A percentile compares a stretch with the other conserved stretches of the same genome.
These are phyloP conservation scores for Diorhabda elongata DNA, from an alignment of 1,140 invertebrate species.

Conservation along the genomic window DNA sequence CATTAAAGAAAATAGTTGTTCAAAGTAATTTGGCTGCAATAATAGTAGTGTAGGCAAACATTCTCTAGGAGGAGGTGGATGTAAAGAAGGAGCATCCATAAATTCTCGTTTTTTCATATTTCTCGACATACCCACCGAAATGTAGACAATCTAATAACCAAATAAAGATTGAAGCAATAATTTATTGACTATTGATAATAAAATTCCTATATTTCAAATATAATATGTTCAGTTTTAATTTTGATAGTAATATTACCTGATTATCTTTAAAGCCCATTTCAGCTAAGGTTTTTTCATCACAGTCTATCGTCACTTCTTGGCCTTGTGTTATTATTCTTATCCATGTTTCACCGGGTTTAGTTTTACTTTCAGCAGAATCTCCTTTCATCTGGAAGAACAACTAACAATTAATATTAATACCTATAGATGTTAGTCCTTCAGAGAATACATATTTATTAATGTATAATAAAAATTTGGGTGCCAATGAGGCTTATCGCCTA, in stretches of 20 bases:
- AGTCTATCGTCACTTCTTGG: conserved; percentile 88
- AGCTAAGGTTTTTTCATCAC: conserved; percentile 82
- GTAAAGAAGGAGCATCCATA: conserved; percentile 69
- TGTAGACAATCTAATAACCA: conserved; percentile 71
- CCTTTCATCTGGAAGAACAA: conserved; percentile 12
- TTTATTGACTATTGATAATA: not conserved
- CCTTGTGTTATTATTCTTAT: conserved; percentile 90
- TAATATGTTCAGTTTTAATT: no score
- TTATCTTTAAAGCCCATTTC: conserved; percentile 91
- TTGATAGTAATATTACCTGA: conserved; percentile 47
- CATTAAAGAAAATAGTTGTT: conserved; percentile 85
- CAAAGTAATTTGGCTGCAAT: conserved; percentile 81
- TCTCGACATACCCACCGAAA: conserved; percentile 78
- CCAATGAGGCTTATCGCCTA: no score
- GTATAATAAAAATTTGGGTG: no score
- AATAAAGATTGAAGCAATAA: not conserved
- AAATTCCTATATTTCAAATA: no score
- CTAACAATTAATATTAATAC: not conserved
- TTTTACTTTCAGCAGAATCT: conserved; percentile 15
- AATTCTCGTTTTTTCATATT: conserved; percentile 68
- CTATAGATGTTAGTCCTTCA: no score
- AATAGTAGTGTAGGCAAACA: conserved; percentile 80
- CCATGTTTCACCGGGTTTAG: conserved; percentile 35
- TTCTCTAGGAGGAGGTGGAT: conserved; percentile 75
- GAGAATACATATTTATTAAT: not conserved